Evolutionary conservation across 2,113 vertebrate species (phyloP), one percentile per base, ranked within the genome.

Genomic region (Podarcis cretensis): DNA sequence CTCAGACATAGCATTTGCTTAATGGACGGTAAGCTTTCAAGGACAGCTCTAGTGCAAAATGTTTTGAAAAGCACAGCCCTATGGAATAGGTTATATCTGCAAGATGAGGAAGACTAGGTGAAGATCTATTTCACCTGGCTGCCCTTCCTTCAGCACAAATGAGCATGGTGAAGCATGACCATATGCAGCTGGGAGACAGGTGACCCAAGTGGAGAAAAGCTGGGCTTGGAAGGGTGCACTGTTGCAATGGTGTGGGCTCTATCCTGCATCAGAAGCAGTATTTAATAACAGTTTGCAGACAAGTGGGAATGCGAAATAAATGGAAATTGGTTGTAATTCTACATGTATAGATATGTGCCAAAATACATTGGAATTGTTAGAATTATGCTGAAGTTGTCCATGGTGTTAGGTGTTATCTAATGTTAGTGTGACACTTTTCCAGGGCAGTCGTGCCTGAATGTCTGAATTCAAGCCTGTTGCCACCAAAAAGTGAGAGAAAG

Each of bases 371-470:
- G 8, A 57, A 80, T 57, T 27, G 48, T 12, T 54, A 3, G 48
- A 54, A 57, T 68, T 40, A 40, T 68, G 81, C 13, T 21, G 48
- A 59, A 81, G n/a, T 13, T 40, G 35, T 23, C 18, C 27, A 80
- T 80, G 30, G 48, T n/a, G 74, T 3, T 76, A 37, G 16, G 6
- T 57, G 27, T 30, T 57, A 35, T 20, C 13, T 79, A 80, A 37
- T 30, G 66, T 1, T 78, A 54, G 48, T 54, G 48, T 71, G 82
- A 54, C 43, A 21, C 32, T 57, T 20, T 54, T 54, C 48, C 48
- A 54, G 48, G 48, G 73, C 12, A 25, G 73, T n/a, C 4, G 0
- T 0, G 8, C 40, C 3, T 0, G 54, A 5, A 4, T 66, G 81
- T 86, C 68, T 35, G 0, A 0, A 66, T 75, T 54, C 21, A 1